Evolutionary conservation across 2,797 vertebrate genomes (phyloP).

Genomic region (Aselliscus stoliczkanus): DNA sequence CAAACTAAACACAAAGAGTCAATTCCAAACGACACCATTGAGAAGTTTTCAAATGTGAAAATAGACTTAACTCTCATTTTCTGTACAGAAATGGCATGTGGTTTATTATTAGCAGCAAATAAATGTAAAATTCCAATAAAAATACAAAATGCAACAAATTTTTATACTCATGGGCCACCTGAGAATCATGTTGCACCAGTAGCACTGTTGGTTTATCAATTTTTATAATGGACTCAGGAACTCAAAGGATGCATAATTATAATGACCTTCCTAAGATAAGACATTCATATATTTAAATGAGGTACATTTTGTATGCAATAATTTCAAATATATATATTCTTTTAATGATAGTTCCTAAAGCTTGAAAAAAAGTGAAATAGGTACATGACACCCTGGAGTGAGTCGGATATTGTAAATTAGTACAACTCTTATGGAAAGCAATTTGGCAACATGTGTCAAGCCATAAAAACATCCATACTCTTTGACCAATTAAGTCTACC

Average conservation of each 20-base stretch:
- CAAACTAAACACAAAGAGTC: not conserved
- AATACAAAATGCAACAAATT: constrained; percentile 51
- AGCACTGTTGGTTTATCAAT: constrained; percentile 61
- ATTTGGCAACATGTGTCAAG: constrained; percentile 46
- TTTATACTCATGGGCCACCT: constrained; percentile 56
- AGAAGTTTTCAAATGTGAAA: constrained; percentile 42
- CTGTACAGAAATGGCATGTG: constrained; percentile 47
- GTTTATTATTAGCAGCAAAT: constrained; percentile 61
- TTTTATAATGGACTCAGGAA: constrained; percentile 54
- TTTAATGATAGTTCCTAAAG: constrained; percentile 58
- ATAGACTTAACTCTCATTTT: constrained; percentile 53
- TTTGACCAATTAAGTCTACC: constrained; percentile 39
- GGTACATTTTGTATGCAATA: constrained; percentile 49
- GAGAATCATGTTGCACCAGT: constrained; percentile 33
- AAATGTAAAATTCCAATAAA: constrained; percentile 60
- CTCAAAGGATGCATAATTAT: constrained; percentile 64
- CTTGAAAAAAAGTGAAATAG: constrained; percentile 42
- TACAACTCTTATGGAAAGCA: constrained; percentile 44
- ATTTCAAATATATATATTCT: constrained; percentile 50
- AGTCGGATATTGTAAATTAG: constrained; percentile 19
- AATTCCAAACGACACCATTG: constrained; percentile 28
- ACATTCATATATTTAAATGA: constrained; percentile 64
- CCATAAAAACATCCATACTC: constrained; percentile 16
- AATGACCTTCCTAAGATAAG: constrained; percentile 56
- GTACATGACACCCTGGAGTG: constrained; percentile 24